Base-by-base conservation (phyloP, 2,797 vertebrate genomes). In the Falco biarmicus region DNA sequence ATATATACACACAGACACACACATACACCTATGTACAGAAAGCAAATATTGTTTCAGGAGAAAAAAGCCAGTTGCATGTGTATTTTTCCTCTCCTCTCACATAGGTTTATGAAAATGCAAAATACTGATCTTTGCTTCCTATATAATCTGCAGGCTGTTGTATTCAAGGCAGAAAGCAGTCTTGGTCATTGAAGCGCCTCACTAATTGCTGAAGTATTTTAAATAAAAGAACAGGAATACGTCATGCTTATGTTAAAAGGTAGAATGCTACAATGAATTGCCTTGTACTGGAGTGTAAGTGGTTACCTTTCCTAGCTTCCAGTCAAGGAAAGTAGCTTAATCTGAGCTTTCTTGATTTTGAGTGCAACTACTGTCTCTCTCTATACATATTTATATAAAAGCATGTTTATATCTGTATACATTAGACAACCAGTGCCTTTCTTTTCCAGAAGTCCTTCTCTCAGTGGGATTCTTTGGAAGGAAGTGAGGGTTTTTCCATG, bases 391-490 rank as follows among this genome's bases (percentile, higher is more conserved):
- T 19, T 45, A 45, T 45, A 45, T 45, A 45, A 16, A 97, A 96
- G 95, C 97, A 97, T 96, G 96, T 97, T 97, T 97, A 81, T 97
- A 94, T 92, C 76, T 92, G n/a, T 78, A 54, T 73, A 56, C n/a
- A 6, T 90, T 93, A 87, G 31, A 88, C 79, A 96, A 97, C 93
- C 73, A 88, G 97, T 97, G 97, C 97, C 98, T 98, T 97, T 95
- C 78, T 95, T 93, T 91, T 89, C 84, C 91, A 92, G 84, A 85
- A 94, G 81, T 89, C 81, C 70, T 87, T 57, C 59, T 96, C 61
- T 10, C 87, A 66, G 39, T 66, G 64, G 93, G 84, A 95, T 87
- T 73, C 92, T 93, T 95, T 93, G 90, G 75, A 92, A 91, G 69
- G 95, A 95, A 95, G 79, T 93, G 54, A 87, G 84, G 47, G 22